Base-by-base conservation (phyloP, 2,797 vertebrate species). In the Pipistrellus kuhlii region DNA sequence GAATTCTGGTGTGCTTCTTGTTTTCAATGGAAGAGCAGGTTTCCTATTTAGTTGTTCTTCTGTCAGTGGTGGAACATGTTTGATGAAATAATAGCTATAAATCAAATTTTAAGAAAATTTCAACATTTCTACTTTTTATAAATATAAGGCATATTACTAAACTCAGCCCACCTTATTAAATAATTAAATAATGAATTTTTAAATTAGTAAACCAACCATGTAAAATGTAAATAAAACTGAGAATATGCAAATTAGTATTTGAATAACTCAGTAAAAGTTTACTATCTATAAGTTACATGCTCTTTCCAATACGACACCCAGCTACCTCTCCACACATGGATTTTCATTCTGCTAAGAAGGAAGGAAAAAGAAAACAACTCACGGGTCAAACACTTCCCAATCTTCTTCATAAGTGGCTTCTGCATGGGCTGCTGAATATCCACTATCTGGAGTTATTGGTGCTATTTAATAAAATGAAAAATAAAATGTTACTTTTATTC, bases 321-420 rank as follows among this genome's bases (percentile, higher is more conserved):
- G 66, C 46, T 69, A 86, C 20, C 41, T 17, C 20, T 77, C 35
- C 32, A 91, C 14, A 71, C 51, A 75, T 48, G 25, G 30, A 77
- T 38, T 93, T 73, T 86, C 21, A 81, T 51, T 75, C 55, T 83
- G 32, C 27, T 25, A 90, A 86, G 66, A 86, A 41, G 11, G 20
- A 88, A 82, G 73, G 6, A 32, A 57, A 72, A 23, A 83, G 53
- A 81, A n/a, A 85, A 64, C 35, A 89, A 99, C 99, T 99, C 97
- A 99, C 99, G 99, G 99, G 98, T 99, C 99, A 99, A 99, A 99
- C 86, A 99, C 99, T 97, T 99, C 99, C 99, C 99, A 99, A 98
- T 99, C 99, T 97, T 99, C 99, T 96, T 99, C 99, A 96, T 99
- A 99, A 76, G 99, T 98, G 66, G 99, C 99, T 96, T 99, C 99